Base-by-base conservation (phyloP, 2,113 vertebrate genomes). In the Rhadina sibilatrix region DNA sequence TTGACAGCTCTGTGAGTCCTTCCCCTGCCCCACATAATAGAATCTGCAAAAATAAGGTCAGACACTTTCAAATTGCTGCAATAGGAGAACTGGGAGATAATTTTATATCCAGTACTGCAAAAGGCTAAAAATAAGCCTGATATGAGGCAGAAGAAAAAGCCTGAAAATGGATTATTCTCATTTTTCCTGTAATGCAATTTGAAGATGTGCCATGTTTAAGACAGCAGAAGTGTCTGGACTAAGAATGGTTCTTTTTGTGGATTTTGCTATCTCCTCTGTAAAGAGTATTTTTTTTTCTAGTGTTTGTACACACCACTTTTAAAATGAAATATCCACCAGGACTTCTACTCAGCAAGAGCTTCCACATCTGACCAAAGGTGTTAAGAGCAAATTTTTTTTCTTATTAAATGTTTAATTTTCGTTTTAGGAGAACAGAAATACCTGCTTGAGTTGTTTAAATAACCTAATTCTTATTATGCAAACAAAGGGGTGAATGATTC, bases 31-130 rank as follows among this genome's bases (percentile, higher is more conserved):
- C 93, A 92, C 64, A 64, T 78, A 92, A 95, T 49, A 83, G 83
- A 93, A 95, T 84, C 93, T 92, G 90, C 86, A 95, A 84, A 94
- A 96, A 96, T 80, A 96, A 95, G 94, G 90, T 96, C 95, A 95
- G 92, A 80, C 85, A 70, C 92, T 81, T 84, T 52, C 37, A 93
- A 93, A 94, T 89, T 93, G 83, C 93, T 95, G 94, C 90, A 93
- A 56, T 25, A 89, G 84, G 88, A 88, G 96, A 95, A 86, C 65
- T 50, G 57, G 76, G 80, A 94, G 88, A 92, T 93, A 70, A 86
- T 94, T 94, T 90, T 46, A 8, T 90, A 75, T 49, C 90, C 72
- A 56, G 52, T 81, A 84, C 93, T 64, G 81, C 76, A 71, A 92
- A 79, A 82, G 80, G 93, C 96, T 96, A 95, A 96, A 96, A 96